These are phyloP conservation scores for Rhagophthalmus giganteus DNA, from an alignment of 2,888 invertebrate species.

Conservation along the genomic window DNA sequence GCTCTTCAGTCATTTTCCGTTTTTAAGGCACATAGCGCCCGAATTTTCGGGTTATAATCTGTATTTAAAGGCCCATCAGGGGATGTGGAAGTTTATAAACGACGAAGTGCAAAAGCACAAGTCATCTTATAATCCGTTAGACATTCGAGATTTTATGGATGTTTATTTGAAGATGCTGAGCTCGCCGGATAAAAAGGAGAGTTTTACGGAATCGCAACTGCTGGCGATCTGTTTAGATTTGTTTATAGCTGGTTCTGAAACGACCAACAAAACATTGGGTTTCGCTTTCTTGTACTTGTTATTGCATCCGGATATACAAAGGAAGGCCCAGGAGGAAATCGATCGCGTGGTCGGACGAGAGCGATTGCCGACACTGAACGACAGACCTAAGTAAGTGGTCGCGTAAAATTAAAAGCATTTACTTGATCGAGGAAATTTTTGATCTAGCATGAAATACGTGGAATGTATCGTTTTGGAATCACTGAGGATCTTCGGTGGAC, in stretches of 20 bases:
- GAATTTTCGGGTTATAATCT: constrained; percentile 75
- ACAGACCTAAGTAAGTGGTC: constrained; percentile 69
- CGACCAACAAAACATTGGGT: constrained; percentile 77
- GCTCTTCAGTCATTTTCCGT: constrained; percentile 77
- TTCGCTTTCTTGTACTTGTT: constrained; percentile 77
- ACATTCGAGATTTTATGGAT: constrained; percentile 80
- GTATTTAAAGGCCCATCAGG: constrained; percentile 71
- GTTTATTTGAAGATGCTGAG: constrained; percentile 72
- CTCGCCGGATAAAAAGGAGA: constrained; percentile 60
- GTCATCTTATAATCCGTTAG: constrained; percentile 61
- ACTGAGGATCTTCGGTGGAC: constrained; percentile 77
- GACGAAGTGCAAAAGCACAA: constrained; percentile 75
- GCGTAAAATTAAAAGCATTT: no score
- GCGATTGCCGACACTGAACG: constrained; percentile 69
- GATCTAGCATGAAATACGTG: constrained; percentile 75
- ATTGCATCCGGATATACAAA: constrained; percentile 71
- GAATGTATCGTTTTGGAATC: constrained; percentile 79
- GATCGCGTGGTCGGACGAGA: constrained; percentile 72
- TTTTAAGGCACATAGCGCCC: constrained; percentile 70
- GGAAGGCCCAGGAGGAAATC: constrained; percentile 76
- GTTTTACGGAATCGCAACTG: constrained; percentile 73
- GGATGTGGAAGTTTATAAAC: constrained; percentile 72
- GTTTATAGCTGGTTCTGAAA: constrained; percentile 87
- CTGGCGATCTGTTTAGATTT: constrained; percentile 81
- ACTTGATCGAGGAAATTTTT: no score